phyloP scores from a whole-genome alignment of 2,797 vertebrate species.

The Nyctibius grandis region DNA sequence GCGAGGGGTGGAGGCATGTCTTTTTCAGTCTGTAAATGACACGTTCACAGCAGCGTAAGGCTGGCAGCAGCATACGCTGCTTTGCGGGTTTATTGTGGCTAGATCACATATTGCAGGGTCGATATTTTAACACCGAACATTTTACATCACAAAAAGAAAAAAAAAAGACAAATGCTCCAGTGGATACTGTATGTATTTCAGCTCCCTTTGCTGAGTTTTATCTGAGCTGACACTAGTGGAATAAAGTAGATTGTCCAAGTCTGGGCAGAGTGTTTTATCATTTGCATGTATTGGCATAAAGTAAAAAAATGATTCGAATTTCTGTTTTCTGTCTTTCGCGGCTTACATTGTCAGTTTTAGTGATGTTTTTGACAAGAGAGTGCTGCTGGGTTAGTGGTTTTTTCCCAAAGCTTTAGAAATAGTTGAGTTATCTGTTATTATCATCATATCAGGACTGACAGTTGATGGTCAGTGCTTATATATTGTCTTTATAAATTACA shows the following conservation, averaged over 20 bases:
- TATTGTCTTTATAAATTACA: constrained; percentile 37
- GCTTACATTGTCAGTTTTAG: constrained; percentile 68
- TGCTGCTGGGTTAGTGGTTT: constrained; percentile 77
- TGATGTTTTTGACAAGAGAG: constrained; percentile 83
- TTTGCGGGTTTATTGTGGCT: not conserved
- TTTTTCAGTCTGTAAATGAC: not conserved
- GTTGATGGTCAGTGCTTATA: constrained; percentile 57
- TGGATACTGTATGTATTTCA: constrained; percentile 18
- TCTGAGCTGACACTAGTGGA: constrained; percentile 75
- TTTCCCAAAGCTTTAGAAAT: constrained; percentile 78
- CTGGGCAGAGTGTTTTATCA: constrained; percentile 15
- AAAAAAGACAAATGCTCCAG: not conserved
- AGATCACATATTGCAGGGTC: not conserved
- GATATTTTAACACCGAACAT: not conserved
- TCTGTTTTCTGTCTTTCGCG: constrained; percentile 79
- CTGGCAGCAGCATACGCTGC: not conserved
- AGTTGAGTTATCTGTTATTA: constrained; percentile 71
- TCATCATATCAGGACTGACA: constrained; percentile 79
- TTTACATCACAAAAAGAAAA: not conserved
- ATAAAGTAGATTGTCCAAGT: constrained; percentile 48
- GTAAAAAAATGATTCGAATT: constrained; percentile 54
- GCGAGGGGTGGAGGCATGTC: not conserved
- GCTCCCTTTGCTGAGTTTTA: constrained; percentile 74
- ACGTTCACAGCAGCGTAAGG: rapidly evolving
- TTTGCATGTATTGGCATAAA: constrained; percentile 63